Evolutionary conservation across 2,797 vertebrate species (phyloP).

Genomic region (Manis javanica): DNA sequence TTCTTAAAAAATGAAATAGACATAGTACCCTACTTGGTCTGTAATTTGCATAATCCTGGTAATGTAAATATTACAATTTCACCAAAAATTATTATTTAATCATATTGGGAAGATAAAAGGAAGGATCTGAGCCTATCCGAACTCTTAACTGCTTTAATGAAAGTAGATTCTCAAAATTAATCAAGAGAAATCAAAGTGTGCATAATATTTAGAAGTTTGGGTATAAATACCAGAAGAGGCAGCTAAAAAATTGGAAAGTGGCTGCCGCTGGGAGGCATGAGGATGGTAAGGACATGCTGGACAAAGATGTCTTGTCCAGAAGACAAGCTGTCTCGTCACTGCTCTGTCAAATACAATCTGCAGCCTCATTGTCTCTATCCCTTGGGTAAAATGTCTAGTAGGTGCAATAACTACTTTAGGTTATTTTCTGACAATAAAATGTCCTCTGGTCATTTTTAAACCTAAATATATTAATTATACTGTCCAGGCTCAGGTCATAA

Average conservation of each 20-base stretch:
- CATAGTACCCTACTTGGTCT: neutral
- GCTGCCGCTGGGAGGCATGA: neutral
- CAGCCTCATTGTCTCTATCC: neutral
- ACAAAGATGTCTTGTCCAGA: neutral
- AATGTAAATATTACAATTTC: neutral
- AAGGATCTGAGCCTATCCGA: neutral
- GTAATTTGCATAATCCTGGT: neutral
- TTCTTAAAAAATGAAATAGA: neutral
- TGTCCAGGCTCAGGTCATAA: neutral
- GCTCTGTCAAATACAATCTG: neutral
- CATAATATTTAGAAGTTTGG: neutral
- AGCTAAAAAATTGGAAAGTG: neutral
- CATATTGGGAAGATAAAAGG: neutral
- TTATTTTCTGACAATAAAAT: neutral
- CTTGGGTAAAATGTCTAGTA: neutral
- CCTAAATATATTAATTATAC: neutral
- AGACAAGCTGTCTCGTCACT: neutral
- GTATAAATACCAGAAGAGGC: neutral
- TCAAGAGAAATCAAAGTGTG: neutral
- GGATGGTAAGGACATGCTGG: neutral
- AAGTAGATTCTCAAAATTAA: conserved; percentile 4
- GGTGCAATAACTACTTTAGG: neutral
- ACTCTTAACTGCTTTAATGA: neutral
- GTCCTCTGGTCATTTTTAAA: neutral
- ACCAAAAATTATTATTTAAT: neutral